Evolutionary conservation across 2,113 vertebrate genomes (phyloP), one percentile per base, ranked within the genome.

Genomic region (Acrocephalus kingi): DNA sequence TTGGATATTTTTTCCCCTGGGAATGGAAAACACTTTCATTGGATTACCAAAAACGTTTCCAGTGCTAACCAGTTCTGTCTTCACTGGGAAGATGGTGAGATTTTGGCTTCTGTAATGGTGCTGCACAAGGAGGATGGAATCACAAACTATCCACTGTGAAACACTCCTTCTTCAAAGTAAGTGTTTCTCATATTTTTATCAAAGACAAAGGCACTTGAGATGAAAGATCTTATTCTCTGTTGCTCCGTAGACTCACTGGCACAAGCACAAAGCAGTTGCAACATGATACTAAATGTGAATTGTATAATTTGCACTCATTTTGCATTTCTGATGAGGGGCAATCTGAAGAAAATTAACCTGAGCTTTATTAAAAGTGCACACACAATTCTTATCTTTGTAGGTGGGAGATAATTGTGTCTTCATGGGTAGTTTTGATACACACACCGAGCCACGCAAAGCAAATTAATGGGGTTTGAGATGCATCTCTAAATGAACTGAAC

Each of bases 301-400:
- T 35, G 49, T 59, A 37, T 86, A 61, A 64, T 93, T 90, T 93
- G 72, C 17, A 54, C 55, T 90, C 24, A 69, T 80, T 97, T 96
- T 95, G 55, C 69, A 64, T 91, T 87, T 92, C 74, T 84, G 84
- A 75, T 84, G 84, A 81, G 54, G 80, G 54, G 49, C 37, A 82
- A 84, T 64, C 90, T 84, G 49, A 94, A 63, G 88, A 88, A 94
- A 89, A 95, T 84, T 68, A 84, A 89, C 80, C 64, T 51, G 78
- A 51, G 43, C 12, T 59, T 88, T 95, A 94, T 76, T 79, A 90
- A 96, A 96, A 79, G 51, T 55, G 23, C 31, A 43, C 9, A 25
- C 55, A 43, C 39, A 73, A 62, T 77, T 93, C 75, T 69, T 87
- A 46, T 51, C 33, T 74, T 88, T 83, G n/a, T 72, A 67, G 71